Conservation (phyloP, 2,888 invertebrate genomes). For the Corbicula japonica region DNA sequence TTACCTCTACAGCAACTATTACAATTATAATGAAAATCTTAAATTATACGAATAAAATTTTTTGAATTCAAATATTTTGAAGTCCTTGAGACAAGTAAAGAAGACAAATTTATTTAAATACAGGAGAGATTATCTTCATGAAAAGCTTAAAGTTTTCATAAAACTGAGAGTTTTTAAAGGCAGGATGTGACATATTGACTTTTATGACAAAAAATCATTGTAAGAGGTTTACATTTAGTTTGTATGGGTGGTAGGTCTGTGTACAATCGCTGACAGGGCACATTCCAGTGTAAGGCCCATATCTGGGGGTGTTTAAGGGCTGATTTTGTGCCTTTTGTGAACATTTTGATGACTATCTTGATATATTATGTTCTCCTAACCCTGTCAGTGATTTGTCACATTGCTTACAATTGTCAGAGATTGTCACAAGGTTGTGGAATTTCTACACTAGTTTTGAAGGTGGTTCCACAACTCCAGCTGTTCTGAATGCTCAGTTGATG, state of each 20-base stretch:
- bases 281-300: conserved; percentile 33
- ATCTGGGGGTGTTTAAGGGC: not conserved
- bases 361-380: conserved; percentile 6
- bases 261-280: conserved; percentile 46
- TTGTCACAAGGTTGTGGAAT: no score
- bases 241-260: conserved; percentile 37
- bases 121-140: conserved; percentile 47
- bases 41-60: conserved; percentile 43
- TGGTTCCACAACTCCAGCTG: no score
- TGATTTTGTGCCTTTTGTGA: no score
- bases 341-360: conserved; percentile 29
- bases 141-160: conserved; percentile 59
- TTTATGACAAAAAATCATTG: conserved; percentile 48
- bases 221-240: conserved; percentile 27
- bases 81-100: conserved; percentile 31
- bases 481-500: no score
- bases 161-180: conserved; percentile 65
- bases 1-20: conserved; percentile 20
- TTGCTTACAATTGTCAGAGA: no score
- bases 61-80: conserved; percentile 35
- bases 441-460: no score
- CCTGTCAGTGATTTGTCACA: not conserved
- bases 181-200: conserved; percentile 69
- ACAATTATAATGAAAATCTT: conserved; percentile 45
- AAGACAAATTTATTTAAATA: conserved; percentile 35